phyloP scores from a whole-genome alignment of 1,140 invertebrate genomes.

The Tribolium madens region DNA sequence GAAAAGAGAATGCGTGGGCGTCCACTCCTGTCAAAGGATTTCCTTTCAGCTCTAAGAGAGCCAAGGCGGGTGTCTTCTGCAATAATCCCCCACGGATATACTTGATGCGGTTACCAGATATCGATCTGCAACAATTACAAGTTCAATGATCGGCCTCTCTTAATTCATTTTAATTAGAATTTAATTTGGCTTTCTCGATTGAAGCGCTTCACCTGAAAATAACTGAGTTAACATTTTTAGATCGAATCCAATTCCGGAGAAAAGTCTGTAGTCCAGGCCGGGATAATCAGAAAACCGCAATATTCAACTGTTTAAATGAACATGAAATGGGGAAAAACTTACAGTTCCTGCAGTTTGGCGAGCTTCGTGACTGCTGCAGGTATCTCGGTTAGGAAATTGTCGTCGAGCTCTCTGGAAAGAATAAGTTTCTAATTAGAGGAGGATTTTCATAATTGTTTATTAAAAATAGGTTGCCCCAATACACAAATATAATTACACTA shows the following conservation, averaged over 20 bases:
- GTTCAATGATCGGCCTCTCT: background rate
- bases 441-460: no score
- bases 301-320: slow-evolving; percentile 10
- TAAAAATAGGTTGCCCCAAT: no score
- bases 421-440: background rate
- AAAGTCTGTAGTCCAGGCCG: background rate
- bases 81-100: slow-evolving; percentile 73
- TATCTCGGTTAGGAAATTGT: slow-evolving; percentile 77
- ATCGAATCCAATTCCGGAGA: slow-evolving; percentile 10
- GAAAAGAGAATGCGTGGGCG: slow-evolving; percentile 73
- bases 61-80: slow-evolving; percentile 70
- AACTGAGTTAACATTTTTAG: slow-evolving; percentile 1
- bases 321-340: slow-evolving; percentile 66
- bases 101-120: slow-evolving; percentile 78
- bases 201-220: slow-evolving; percentile 9
- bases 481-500: no score
- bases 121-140: slow-evolving; percentile 68
- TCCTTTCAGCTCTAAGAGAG: slow-evolving; percentile 76
- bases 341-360: slow-evolving; percentile 78
- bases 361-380: slow-evolving; percentile 75
- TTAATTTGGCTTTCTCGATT: background rate
- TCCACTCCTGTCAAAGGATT: slow-evolving; percentile 78
- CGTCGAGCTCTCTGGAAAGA: slow-evolving; percentile 77
- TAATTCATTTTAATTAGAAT: background rate
- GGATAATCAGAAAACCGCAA: slow-evolving; percentile 23